Conservation (phyloP, 2,888 invertebrate species). For the Cistogaster globosa region DNA sequence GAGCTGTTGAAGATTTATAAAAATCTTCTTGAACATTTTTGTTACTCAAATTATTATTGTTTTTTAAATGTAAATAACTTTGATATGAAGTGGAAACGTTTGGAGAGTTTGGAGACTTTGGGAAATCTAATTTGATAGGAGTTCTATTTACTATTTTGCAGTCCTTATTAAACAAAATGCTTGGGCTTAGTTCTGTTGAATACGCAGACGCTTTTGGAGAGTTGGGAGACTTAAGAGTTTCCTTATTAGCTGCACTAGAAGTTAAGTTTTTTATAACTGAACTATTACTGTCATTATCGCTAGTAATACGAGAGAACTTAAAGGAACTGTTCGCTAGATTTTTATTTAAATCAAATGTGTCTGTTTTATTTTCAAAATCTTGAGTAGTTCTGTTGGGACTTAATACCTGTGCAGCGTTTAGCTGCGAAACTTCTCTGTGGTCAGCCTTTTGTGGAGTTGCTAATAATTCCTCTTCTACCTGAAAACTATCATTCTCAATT, state of each 20-base stretch:
- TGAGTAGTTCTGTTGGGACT: no score
- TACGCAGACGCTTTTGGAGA: not conserved
- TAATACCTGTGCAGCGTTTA: no score
- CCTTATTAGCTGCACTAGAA: not conserved
- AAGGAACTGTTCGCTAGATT: not conserved
- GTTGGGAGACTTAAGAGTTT: not conserved
- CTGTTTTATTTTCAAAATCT: no score
- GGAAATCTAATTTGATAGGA: not conserved
- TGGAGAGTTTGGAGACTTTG: conserved; percentile 7
- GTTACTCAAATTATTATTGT: not conserved
- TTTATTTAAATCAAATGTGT: no score
- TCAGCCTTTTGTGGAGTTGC: not conserved
- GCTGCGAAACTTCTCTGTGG: no score
- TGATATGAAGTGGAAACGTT: not conserved
- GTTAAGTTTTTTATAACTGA: not conserved
- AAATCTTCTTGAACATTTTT: not conserved
- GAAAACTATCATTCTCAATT: conserved; percentile 33
- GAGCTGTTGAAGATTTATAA: not conserved
- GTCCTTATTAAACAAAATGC: not conserved
- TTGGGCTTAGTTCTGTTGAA: not conserved
- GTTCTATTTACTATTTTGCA: not conserved
- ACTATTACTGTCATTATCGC: not conserved
- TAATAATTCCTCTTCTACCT: conserved; percentile 31
- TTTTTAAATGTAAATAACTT: not conserved
- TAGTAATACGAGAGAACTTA: not conserved